These are phyloP conservation scores for Symphodus melops DNA, from an alignment of 2,113 vertebrate genomes.

Conservation along the genomic window DNA sequence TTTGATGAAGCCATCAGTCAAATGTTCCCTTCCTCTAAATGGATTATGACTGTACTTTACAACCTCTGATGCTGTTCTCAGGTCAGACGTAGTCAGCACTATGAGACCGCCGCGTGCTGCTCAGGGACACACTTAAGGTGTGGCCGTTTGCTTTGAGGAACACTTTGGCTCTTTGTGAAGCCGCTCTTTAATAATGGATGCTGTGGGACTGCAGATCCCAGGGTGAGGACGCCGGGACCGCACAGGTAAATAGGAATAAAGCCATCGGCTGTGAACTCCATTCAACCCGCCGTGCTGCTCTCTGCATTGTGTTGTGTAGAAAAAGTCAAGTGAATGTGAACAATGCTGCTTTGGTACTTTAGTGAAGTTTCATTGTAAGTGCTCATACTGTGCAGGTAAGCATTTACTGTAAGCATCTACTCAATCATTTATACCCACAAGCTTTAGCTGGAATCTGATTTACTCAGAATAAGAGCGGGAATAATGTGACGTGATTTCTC, in stretches of 20 bases:
- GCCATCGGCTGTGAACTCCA: constrained; percentile 37
- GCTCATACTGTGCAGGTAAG: constrained; percentile 10
- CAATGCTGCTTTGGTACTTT: background rate
- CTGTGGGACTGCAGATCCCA: constrained; percentile 72
- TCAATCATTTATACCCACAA: constrained; percentile 32
- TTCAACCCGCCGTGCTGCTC: constrained; percentile 38
- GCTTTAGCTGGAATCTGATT: constrained; percentile 6
- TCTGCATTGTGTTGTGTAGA: constrained; percentile 32
- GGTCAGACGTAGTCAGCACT: constrained; percentile 58
- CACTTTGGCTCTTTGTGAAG: constrained; percentile 66
- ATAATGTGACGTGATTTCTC: constrained; percentile 28
- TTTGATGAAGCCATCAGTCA: constrained; percentile 9
- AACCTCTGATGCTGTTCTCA: constrained; percentile 28
- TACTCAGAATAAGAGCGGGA: constrained; percentile 5
- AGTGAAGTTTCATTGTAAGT: constrained; percentile 10
- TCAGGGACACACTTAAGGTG: constrained; percentile 62
- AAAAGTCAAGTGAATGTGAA: constrained; percentile 27
- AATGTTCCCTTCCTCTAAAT: constrained; percentile 31
- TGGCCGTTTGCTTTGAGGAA: constrained; percentile 61
- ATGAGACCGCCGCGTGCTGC: constrained; percentile 36
- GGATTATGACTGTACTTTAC: constrained; percentile 42
- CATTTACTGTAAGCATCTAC: background rate
- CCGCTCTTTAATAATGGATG: constrained; percentile 78
- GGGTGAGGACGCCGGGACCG: constrained; percentile 61
- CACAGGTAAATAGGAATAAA: constrained; percentile 49